phyloP scores from a whole-genome alignment of 2,113 vertebrate species.

The Laterallus jamaicensis region DNA sequence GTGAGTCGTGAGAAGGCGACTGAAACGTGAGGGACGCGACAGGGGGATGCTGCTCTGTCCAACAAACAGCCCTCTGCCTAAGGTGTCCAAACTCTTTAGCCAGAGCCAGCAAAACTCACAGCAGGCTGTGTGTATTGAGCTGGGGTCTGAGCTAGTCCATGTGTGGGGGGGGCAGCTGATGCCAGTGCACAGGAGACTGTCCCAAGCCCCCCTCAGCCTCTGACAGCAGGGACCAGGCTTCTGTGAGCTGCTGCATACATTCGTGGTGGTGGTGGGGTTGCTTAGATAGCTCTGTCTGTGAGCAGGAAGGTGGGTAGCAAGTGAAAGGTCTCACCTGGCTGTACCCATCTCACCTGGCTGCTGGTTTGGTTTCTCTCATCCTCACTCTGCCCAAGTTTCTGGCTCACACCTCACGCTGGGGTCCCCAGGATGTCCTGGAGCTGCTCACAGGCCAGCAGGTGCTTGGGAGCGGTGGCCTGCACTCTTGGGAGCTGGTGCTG shows the following conservation, averaged over 20 bases:
- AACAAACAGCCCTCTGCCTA: not conserved
- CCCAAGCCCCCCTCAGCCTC: fast-evolving
- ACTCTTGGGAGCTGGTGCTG: not conserved
- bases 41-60: not conserved
- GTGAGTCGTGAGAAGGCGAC: not conserved
- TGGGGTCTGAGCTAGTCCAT: not conserved
- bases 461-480: not conserved
- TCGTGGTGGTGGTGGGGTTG: not conserved
- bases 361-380: not conserved
- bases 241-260: not conserved
- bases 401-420: not conserved
- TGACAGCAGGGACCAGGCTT: not conserved
- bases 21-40: not conserved
- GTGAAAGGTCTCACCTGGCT: not conserved
- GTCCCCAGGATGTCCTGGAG: not conserved
- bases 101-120: not conserved
- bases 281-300: not conserved
- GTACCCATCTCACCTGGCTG: constrained; percentile 23
- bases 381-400: not conserved
- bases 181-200: not conserved
- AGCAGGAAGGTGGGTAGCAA: not conserved
- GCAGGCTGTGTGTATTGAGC: not conserved
- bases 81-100: not conserved
- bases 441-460: not conserved
- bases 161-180: fast-evolving